Evolutionary conservation across 2,113 vertebrate genomes (phyloP), one percentile per base, ranked within the genome.

Genomic region (Prunella himalayana): DNA sequence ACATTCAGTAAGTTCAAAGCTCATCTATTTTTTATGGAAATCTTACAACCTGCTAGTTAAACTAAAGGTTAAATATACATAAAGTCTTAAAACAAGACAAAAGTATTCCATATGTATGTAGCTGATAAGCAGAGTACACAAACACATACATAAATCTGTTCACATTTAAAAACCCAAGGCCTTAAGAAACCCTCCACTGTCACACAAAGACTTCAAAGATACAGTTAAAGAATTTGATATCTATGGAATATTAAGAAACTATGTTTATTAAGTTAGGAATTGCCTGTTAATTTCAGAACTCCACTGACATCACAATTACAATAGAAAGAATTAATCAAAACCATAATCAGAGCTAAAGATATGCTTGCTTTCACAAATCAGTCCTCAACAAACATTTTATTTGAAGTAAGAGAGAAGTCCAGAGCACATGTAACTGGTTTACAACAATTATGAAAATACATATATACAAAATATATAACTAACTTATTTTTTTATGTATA

Each of bases 31-130:
- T 98, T 98, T 97, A 98, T 97, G 97, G 96, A 97, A 98, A 97
- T 98, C 94, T 97, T 95, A 97, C 95, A 97, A 98, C 96, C 93
- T 98, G 97, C 95, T 98, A 98, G 97, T 98, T 98, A 98, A 98
- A 98, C 97, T 98, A 98, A 98, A 97, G 97, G 98, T 98, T 98
- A 98, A 98, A 98, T 98, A 98, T 97, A 98, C 97, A 98, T 98
- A 98, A 98, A 98, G 91, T 97, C 97, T 97, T 97, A 96, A 94
- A 98, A 97, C 92, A 97, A 98, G 97, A 97, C 68, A 94, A 90
- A 96, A 96, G 86, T 96, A 96, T 98, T 97, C 93, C 82, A 86
- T 91, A 95, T 77, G 85, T 92, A 95, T 85, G 83, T 75, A 91
- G n/a, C 86, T 90, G 54, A 97, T 91, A 95, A 76, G 77, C 66